Evolutionary conservation across 2,888 invertebrate species (phyloP).

Genomic region (Drosophila yooni): DNA sequence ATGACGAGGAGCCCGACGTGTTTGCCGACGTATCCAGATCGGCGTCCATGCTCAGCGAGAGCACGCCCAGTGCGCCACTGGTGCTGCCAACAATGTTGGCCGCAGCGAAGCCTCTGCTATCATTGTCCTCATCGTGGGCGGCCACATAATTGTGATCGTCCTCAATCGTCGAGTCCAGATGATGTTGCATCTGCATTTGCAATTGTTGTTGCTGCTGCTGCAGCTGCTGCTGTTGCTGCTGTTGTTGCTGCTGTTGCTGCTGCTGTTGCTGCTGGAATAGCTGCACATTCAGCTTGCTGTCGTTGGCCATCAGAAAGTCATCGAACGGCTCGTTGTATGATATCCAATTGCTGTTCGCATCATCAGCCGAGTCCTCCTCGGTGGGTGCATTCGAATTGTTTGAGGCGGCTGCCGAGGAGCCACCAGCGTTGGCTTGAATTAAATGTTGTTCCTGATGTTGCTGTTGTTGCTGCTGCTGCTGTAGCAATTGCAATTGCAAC

Average conservation of each 20-base stretch:
- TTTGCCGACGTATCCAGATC: conserved; percentile 78
- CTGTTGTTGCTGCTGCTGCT: conserved; percentile 46
- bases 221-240: conserved; percentile 20
- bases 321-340: conserved; percentile 80
- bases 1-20: conserved; percentile 41
- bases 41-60: conserved; percentile 67
- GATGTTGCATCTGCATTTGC: conserved; percentile 44
- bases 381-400: conserved; percentile 73
- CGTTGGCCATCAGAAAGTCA: conserved; percentile 44
- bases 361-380: conserved; percentile 82
- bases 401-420: conserved; percentile 49
- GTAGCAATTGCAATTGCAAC: conserved; percentile 49
- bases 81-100: conserved; percentile 14
- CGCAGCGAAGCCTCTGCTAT: conserved; percentile 70
- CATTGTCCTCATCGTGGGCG: conserved; percentile 82
- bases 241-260: conserved; percentile 32
- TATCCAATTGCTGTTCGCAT: conserved; percentile 77
- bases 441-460: conserved; percentile 54
- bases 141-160: conserved; percentile 83
- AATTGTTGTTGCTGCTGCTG: conserved; percentile 43
- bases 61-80: conserved; percentile 29
- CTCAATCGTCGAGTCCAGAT: conserved; percentile 77
- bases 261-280: conserved; percentile 20
- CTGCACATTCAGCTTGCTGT: conserved; percentile 49
- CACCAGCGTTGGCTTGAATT: conserved; percentile 31